These are phyloP conservation scores for Pseudomugil tenellus DNA, from an alignment of 2,797 vertebrate species.

Conservation along the genomic window DNA sequence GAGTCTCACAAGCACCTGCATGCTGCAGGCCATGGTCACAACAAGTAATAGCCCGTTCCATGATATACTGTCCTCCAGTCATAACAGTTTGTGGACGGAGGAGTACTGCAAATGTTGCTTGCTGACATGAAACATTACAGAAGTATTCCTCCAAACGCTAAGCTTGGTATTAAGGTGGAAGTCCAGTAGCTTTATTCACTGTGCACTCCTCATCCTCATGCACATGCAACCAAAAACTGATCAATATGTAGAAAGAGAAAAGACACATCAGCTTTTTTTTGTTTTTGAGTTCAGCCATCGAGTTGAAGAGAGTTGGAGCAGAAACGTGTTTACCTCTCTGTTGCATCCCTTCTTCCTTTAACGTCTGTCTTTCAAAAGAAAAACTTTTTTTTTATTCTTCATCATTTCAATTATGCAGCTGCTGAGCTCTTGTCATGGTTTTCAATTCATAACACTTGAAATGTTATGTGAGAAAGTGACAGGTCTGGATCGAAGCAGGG, in stretches of 20 bases:
- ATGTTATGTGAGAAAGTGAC: neutral
- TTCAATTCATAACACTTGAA: neutral
- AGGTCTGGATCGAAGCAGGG: neutral
- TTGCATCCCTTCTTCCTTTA: neutral
- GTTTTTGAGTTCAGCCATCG: neutral
- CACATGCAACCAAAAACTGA: neutral
- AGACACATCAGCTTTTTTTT: neutral
- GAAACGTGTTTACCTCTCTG: neutral
- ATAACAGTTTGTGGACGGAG: slow-evolving; percentile 15
- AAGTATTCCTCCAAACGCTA: neutral
- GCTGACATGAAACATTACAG: slow-evolving; percentile 1
- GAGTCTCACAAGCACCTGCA: slow-evolving; percentile 74
- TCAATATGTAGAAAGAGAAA: neutral
- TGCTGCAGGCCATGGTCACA: slow-evolving; percentile 9
- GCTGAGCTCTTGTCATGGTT: neutral
- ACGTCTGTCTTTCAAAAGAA: neutral
- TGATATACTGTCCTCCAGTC: slow-evolving; percentile 23
- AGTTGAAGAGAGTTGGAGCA: neutral
- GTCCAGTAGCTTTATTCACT: neutral
- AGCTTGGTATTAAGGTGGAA: slow-evolving; percentile 2
- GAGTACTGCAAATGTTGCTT: neutral
- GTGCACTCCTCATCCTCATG: neutral
- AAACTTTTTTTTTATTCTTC: neutral
- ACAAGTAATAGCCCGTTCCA: slow-evolving; percentile 12
- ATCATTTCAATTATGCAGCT: neutral